Evolutionary conservation across 2,113 vertebrate species (phyloP), one percentile per base, ranked within the genome.

Genomic region (Seriola dumerili): DNA sequence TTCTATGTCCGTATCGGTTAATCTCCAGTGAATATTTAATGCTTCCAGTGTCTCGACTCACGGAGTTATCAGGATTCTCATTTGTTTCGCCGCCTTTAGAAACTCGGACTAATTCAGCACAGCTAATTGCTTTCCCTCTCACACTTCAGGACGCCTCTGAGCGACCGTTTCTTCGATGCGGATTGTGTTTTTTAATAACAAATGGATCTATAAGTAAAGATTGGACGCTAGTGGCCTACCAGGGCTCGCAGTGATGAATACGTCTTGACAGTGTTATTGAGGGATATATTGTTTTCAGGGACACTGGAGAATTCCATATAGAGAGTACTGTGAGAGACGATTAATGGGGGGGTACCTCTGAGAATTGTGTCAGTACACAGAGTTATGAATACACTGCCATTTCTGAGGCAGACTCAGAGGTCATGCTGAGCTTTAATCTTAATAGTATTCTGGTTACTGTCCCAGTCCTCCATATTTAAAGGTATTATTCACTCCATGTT

Each of bases 251-350:
- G 66, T 84, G 91, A 92, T 68, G 65, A 90, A 92, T 91, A 81
- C 34, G 61, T 57, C 69, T 59, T 88, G 90, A 85, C 93, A 88
- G 82, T 4, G 65, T 82, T 91, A 90, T 91, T 90, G 91, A 91
- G 83, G 67, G 76, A 87, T 85, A 54, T 90, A 90, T 91, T 93
- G 88, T 91, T 89, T 90, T 91, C 83, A 70, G 69, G 61, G 70
- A 76, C 13, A 29, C 54, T 68, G 54, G 83, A 68, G 71, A 44
- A 55, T 86, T 81, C 85, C 63, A 83, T 83, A 36, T 69, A 59
- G 11, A 8, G 36, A 76, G 78, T 58, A 65, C 52, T 82, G 69
- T 81, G 75, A 78, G 67, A 52, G 63, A 63, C 79, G 83, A 85
- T 85, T 86, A 81, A 74, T 88, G 61, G 50, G 73, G 81, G 63